Conservation (phyloP, 2,797 vertebrate species). For the Danio tinwini region DNA sequence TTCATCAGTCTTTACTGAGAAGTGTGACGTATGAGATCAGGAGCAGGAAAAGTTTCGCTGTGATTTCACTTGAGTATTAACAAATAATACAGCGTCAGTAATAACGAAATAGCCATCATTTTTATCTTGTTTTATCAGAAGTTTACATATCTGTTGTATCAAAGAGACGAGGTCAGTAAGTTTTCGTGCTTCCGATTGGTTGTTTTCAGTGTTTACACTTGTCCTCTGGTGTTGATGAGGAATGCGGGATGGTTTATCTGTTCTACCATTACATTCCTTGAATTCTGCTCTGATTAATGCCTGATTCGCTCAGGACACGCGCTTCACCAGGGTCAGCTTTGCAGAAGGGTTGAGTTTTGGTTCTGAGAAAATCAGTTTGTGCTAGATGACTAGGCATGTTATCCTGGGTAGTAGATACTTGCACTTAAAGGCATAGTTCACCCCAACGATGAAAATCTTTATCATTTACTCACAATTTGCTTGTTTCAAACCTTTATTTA, state of each 20-base stretch:
- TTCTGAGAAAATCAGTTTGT: not conserved
- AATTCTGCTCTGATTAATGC: conserved; percentile 43
- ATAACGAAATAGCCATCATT: not conserved
- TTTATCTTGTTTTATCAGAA: not conserved
- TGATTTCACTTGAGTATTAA: conserved; percentile 1
- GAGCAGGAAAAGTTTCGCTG: not conserved
- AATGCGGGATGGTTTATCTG: conserved; percentile 19
- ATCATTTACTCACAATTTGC: too few relatives aligned
- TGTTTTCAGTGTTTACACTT: conserved; percentile 16
- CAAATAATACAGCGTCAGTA: not conserved
- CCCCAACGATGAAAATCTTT: too few relatives aligned
- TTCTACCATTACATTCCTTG: conserved; percentile 63
- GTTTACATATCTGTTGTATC: not conserved
- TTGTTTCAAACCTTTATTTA: too few relatives aligned
- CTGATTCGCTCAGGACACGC: not conserved
- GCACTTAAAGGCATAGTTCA: too few relatives aligned
- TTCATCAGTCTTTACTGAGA: not conserved
- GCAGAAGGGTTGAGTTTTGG: not conserved
- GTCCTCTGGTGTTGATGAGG: not conserved
- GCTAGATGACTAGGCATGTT: not conserved
- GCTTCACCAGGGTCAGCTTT: not conserved
- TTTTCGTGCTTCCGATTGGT: not conserved
- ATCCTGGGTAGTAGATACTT: not conserved
- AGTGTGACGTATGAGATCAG: conserved; percentile 17
- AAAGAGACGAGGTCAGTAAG: not conserved